Base-by-base conservation (phyloP, 2,113 vertebrate species). In the Sceloporus undulatus region DNA sequence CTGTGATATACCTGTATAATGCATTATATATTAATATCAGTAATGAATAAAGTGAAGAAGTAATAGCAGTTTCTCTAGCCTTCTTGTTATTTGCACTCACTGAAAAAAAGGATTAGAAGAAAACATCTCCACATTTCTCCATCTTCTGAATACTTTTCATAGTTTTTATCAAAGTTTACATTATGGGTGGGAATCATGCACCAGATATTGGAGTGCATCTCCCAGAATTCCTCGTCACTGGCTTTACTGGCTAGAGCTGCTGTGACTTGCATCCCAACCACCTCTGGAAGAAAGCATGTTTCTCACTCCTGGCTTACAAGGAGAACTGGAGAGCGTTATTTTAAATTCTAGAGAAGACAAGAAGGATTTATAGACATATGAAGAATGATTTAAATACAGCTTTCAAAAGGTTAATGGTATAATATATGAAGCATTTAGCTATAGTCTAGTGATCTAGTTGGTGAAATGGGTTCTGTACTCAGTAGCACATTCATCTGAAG, bases 401-500 rank as follows among this genome's bases (percentile, higher is more conserved):
- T 75, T 75, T 90, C 38, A 70, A 21, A 18, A 82, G n/a, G 18
- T 83, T 59, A 79, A 87, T 75, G 79, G 71, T 75, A 27, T 81
- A 84, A 81, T 4, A 65, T 71, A 73, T 34, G 29, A 14, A 88
- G 25, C n/a, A 65, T 70, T 3, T 79, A 4, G 48, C 38, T 79
- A 27, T 42, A 23, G 65, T 71, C 56, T 85, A 27, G 71, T 86
- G 59, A 73, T 82, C 29, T 79, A 82, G 66, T 16, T 85, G 81
- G 62, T 80, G 74, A 75, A 74, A 88, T 74, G 42, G 77, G 25
- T 0, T 16, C 73, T 62, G 40, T 23, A 21, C 14, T 9, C 19
- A 88, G 56, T 23, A 11, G 38, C 56, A 87, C 83, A 81, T 74
- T 90, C 79, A 86, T 38, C 29, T 82, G 79, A 71, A 87, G 16